phyloP scores from a whole-genome alignment of 2,797 vertebrate species.

The Sphaeramia orbicularis region DNA sequence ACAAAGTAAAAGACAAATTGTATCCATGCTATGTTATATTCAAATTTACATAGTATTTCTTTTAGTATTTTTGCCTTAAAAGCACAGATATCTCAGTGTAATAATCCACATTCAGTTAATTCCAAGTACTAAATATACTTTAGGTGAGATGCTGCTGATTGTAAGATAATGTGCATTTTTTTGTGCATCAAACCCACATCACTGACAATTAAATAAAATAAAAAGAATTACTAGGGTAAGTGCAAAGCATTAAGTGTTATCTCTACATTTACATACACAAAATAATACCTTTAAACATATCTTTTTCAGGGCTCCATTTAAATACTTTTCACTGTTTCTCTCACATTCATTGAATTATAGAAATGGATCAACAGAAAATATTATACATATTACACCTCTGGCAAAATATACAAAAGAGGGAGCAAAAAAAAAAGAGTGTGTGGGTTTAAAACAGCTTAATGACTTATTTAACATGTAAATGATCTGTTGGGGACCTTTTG shows the following conservation, averaged over 20 bases:
- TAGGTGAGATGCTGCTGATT: not conserved
- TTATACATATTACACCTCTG: not conserved
- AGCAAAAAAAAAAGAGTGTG: conserved; percentile 12
- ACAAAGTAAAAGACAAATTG: not conserved
- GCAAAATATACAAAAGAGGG: not conserved
- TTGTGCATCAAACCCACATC: not conserved
- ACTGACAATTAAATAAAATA: too few relatives aligned
- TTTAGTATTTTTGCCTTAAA: conserved; percentile 2
- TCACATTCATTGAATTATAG: not conserved
- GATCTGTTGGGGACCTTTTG: conserved; percentile 55
- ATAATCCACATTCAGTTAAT: not conserved
- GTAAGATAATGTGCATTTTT: not conserved
- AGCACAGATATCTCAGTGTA: not conserved
- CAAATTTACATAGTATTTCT: not conserved
- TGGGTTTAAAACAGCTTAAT: conserved; percentile 69
- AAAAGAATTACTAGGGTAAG: too few relatives aligned
- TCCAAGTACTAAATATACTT: not conserved
- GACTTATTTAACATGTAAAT: conserved; percentile 80
- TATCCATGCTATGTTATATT: not conserved
- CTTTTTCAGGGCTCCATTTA: too few relatives aligned
- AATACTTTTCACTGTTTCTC: too few relatives aligned
- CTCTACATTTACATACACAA: too few relatives aligned
- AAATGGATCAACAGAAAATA: not conserved
- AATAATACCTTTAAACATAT: too few relatives aligned
- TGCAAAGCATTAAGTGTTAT: too few relatives aligned